Evolutionary conservation across 1,140 invertebrate species (phyloP), one percentile per base, ranked within the genome.

Genomic region (Papilio machaon): DNA sequence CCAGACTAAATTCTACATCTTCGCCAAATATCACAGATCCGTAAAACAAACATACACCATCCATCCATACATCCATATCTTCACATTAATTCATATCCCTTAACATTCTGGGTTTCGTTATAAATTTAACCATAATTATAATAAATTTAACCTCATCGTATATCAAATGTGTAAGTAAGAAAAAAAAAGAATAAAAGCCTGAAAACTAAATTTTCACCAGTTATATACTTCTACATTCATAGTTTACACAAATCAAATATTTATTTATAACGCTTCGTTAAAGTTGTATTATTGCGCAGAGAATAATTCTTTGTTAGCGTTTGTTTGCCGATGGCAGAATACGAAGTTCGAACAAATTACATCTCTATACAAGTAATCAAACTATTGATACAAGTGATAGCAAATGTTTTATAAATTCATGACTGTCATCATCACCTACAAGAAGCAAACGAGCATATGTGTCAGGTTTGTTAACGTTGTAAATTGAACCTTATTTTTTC

Each of bases 301-400:
- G 35, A 77, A 58, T 60, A 77, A 77, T 77, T 30, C 52, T 58
- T 78, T 78, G 54, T 78, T n/a, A 30, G 13, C 30, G 52, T 5
- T 60, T 60, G n/a, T 78, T 78, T 78, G 38, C 10, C 19, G 0
- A 58, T 15, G 15, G 43, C 43, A 58, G 23, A 78, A 78, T 47
- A 78, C 49, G 15, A 17, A 58, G 52, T 60, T 46, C 35, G 76
- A 60, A 78, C 30, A 60, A 78, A 78, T 78, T 78, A 78, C 54
- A 78, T 78, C 76, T 78, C 76, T 78, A 78, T 78, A 78, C 54
- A n/a, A 38, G 54, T 78, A 78, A 78, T 78, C 52, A 60, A 60
- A 78, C 76, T 78, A 60, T 78, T 78, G 49, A 60, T 43, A 38
- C 76, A 78, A 60, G 52, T 78, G 76, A 77, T 60, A 60, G 52